A percentile compares a stretch with the other conserved stretches of the same genome.
Conservation (phyloP, 2,888 invertebrate genomes). For the Heliconius ethilla region DNA sequence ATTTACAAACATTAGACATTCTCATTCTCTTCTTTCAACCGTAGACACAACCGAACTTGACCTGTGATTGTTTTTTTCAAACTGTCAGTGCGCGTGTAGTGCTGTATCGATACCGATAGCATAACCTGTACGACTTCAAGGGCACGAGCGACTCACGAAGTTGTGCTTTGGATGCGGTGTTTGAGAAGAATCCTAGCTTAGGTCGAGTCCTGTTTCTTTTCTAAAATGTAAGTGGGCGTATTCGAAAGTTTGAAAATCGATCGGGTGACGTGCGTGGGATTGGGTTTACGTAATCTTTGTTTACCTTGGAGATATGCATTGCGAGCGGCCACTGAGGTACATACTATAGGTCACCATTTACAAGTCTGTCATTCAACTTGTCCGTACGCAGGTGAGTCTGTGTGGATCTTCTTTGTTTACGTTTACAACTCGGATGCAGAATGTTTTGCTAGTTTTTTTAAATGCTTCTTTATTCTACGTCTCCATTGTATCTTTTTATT, state of each 20-base stretch:
- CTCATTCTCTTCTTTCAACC: slow-evolving; percentile 51
- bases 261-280: slow-evolving; percentile 81
- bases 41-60: slow-evolving; percentile 71
- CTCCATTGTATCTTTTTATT: background rate
- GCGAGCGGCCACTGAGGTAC: slow-evolving; percentile 60
- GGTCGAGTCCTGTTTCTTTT: slow-evolving; percentile 64
- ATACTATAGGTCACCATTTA: slow-evolving; percentile 49
- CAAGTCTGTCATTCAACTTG: slow-evolving; percentile 47
- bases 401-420: slow-evolving; percentile 27
- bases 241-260: slow-evolving; percentile 82
- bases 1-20: slow-evolving; percentile 56
- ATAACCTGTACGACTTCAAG: slow-evolving; percentile 81
- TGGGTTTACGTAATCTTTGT: slow-evolving; percentile 82
- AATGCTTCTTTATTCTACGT: slow-evolving; percentile 1
- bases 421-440: slow-evolving; percentile 34
- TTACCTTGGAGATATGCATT: slow-evolving; percentile 80
- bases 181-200: slow-evolving; percentile 59
- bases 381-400: slow-evolving; percentile 48
- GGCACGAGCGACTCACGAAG: slow-evolving; percentile 65
- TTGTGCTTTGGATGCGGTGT: slow-evolving; percentile 70
- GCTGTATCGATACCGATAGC: slow-evolving; percentile 81
- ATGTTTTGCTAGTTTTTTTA: slow-evolving; percentile 18
- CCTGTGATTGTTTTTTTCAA: slow-evolving; percentile 76
- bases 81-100: slow-evolving; percentile 81
- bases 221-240: slow-evolving; percentile 77